Evolutionary conservation across 2,113 vertebrate species (phyloP).

Genomic region (Carlito syrichta): DNA sequence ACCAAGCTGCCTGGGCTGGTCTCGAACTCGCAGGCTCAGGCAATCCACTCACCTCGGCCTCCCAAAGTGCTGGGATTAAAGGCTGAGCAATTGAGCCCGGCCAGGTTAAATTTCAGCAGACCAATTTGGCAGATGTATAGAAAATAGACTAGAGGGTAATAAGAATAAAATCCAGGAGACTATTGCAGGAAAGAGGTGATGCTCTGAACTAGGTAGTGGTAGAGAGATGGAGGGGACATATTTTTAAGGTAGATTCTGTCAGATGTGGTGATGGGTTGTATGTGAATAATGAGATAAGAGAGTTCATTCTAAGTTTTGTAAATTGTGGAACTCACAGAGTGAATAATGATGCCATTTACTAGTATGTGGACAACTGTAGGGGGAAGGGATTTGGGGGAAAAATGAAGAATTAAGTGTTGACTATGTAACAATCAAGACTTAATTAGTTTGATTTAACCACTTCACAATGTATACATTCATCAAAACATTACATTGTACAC

Average conservation of each 20-base stretch:
- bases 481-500: neutral
- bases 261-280: neutral
- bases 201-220: neutral
- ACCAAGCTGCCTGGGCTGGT: too few relatives aligned
- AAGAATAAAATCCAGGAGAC: neutral
- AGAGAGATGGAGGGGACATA: neutral
- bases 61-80: too few relatives aligned
- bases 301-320: neutral
- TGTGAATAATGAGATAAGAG: neutral
- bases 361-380: neutral
- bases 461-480: neutral
- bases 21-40: too few relatives aligned
- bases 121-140: neutral
- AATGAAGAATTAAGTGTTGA: neutral
- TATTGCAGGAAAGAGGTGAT: neutral
- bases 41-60: too few relatives aligned
- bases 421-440: neutral
- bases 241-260: neutral
- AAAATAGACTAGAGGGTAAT: neutral
- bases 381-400: neutral
- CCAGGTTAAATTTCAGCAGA: neutral
- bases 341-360: neutral
- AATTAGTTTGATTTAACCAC: neutral
- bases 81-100: too few relatives aligned
- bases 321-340: neutral